Conservation (phyloP, 2,797 vertebrate genomes). For the Intellagama lesueurii region DNA sequence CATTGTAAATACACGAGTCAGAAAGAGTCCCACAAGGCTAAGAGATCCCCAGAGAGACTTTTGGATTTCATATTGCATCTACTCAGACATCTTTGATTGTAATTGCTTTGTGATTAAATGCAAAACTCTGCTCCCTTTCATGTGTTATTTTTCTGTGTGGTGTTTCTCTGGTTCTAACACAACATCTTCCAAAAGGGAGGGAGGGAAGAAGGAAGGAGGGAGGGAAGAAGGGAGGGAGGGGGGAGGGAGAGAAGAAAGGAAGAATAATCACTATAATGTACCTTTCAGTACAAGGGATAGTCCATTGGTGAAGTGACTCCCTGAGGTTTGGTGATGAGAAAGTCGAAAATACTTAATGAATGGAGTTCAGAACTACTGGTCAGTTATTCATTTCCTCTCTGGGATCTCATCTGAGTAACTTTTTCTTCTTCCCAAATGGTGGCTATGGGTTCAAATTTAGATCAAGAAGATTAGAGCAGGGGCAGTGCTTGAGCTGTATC, state of each 20-base stretch:
- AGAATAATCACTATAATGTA: background rate
- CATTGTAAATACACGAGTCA: conserved; percentile 44
- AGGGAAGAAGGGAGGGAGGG: background rate
- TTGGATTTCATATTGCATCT: conserved; percentile 59
- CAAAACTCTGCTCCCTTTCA: conserved; percentile 47
- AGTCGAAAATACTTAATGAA: conserved; percentile 25
- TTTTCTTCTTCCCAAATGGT: conserved; percentile 52
- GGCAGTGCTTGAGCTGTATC: background rate
- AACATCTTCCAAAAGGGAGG: background rate
- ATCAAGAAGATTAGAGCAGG: conserved; percentile 43
- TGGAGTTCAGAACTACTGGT: conserved; percentile 25
- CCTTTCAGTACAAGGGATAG: background rate
- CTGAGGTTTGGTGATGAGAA: conserved; percentile 15
- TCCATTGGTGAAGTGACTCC: conserved; percentile 20
- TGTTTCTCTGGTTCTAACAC: conserved; percentile 28
- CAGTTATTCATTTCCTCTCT: conserved; percentile 39
- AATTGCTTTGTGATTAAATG: conserved; percentile 58
- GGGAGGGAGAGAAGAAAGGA: background rate
- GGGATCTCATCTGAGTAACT: conserved; percentile 29
- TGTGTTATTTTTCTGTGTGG: conserved; percentile 39
- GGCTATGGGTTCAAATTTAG: conserved; percentile 54
- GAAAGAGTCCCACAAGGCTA: conserved; percentile 54
- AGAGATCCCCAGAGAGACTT: conserved; percentile 60
- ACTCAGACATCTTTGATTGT: conserved; percentile 63
- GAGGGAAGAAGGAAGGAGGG: no score